Evolutionary conservation across 2,113 vertebrate species (phyloP).

Genomic region (Calypte anna): DNA sequence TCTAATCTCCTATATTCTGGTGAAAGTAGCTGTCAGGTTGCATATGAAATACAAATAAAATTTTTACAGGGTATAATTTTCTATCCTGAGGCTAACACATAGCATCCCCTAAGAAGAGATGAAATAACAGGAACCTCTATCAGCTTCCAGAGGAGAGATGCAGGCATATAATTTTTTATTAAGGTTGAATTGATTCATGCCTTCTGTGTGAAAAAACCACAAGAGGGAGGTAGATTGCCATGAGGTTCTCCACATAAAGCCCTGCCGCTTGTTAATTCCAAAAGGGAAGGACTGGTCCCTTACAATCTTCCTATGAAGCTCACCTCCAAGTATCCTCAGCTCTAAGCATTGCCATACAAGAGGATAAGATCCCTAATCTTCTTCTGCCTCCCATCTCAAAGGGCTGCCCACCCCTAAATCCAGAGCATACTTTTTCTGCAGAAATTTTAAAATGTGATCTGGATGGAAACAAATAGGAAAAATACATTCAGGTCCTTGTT

Average conservation of each 20-base stretch:
- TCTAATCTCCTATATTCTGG: neutral
- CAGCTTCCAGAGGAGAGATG: neutral
- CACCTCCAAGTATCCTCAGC: too few species aligned
- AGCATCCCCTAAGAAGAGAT: neutral
- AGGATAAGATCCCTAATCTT: neutral
- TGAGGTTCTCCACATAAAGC: neutral
- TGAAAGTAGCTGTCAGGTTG: neutral
- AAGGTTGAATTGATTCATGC: neutral
- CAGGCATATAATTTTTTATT: neutral
- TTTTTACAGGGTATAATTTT: neutral
- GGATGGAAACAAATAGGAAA: neutral
- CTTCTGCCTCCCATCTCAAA: neutral
- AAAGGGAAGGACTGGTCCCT: neutral
- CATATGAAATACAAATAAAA: neutral
- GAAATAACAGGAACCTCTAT: neutral
- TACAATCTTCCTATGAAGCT: neutral
- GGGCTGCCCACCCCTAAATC: neutral
- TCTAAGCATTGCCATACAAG: neutral
- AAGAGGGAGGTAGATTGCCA: constrained; percentile 1
- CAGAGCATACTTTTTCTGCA: neutral
- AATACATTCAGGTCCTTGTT: neutral
- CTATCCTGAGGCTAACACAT: neutral
- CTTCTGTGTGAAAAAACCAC: neutral
- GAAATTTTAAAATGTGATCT: neutral
- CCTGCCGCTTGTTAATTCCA: neutral